phyloP scores from a whole-genome alignment of 2,797 vertebrate genomes.

The Pseudotriccus pelzelni region DNA sequence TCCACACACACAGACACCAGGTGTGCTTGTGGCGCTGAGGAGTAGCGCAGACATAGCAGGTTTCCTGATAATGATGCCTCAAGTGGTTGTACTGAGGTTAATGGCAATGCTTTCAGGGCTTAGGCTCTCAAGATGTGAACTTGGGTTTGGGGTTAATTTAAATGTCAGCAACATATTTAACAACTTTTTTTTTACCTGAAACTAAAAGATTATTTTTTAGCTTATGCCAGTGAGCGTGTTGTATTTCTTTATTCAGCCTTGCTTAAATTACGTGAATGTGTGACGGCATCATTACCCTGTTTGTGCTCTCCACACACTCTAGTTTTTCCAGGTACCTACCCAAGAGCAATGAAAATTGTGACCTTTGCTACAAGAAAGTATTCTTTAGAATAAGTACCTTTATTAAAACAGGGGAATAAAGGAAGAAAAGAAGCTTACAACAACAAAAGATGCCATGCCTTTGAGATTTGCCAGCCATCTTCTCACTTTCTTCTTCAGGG shows the following conservation, averaged over 20 bases:
- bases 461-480: neutral
- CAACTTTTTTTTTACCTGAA: neutral
- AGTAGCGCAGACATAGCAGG: neutral
- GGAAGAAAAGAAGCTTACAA: neutral
- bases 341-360: neutral
- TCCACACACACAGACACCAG: neutral
- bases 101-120: neutral
- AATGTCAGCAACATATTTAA: neutral
- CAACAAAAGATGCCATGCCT: neutral
- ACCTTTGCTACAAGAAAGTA: neutral
- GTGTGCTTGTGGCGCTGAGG: neutral
- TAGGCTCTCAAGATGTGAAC: neutral
- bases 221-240: neutral
- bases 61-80: neutral
- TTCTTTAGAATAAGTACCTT: neutral
- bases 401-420: neutral
- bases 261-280: neutral
- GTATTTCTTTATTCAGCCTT: neutral
- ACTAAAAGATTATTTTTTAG: neutral
- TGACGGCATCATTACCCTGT: neutral
- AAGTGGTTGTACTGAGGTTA: neutral
- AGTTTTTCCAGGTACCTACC: neutral
- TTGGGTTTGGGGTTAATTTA: neutral
- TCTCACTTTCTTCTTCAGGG: neutral
- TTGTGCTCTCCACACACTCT: accelerated